Base-by-base conservation (phyloP, 2,113 vertebrate genomes). In the Sylvilagus bachmani region DNA sequence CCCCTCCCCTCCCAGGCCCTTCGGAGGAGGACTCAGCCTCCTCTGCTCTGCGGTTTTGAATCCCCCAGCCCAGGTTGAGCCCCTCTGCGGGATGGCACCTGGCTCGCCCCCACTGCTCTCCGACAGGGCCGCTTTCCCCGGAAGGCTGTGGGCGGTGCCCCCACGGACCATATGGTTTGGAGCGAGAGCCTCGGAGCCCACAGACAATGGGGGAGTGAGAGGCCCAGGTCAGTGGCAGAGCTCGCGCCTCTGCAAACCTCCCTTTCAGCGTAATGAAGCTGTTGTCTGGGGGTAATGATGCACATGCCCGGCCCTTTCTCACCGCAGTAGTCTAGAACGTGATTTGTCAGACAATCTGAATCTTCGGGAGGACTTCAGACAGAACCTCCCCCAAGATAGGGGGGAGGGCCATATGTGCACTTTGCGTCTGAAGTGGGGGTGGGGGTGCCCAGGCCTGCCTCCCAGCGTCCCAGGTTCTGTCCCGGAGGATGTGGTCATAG, bases 221-320 rank as follows among this genome's bases (percentile, higher is more conserved):
- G 98, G 98, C 97, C 97, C 98, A 97, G 98, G 98, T 98, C 98
- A 98, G 98, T 96, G 97, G 96, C 95, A 33, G 97, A 98, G 98
- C 97, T 89, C 69, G 49, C 38, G 14, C 22, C 94, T 96, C 97
- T 96, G 95, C 96, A 97, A 97, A 97, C 96, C 97, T 98, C 97
- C 96, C 97, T 98, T 98, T 98, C 98, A 98, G 97, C 93, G 97
- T 98, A 98, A 98, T 98, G 97, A 98, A 98, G 97, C 98, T 96
- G 98, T 98, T 98, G 98, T 98, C 98, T 98, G 97, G 97, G 97
- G 98, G 97, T 98, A 98, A 98, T 98, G 98, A 98, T 98, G 98
- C 98, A 98, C 97, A 98, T 95, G 97, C 91, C 78, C 10, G 27
- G 95, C 95, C 96, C 97, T 97, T 97, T 97, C 94, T 97, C 27